These are phyloP conservation scores for Aulostomus chinensis DNA, from an alignment of 2,797 vertebrate species.

Conservation along the genomic window DNA sequence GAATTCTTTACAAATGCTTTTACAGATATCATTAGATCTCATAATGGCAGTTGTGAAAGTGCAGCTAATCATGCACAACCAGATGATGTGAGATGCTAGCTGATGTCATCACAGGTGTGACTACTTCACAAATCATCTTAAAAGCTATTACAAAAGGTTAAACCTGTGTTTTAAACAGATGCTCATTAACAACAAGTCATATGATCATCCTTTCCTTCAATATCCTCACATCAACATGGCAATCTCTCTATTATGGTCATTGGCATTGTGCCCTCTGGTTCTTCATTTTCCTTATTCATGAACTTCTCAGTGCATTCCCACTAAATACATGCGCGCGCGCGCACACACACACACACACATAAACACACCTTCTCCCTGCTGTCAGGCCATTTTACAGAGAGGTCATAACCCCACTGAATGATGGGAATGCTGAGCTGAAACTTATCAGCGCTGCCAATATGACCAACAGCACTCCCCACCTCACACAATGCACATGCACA, in stretches of 20 bases:
- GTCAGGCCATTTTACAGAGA: conserved; percentile 75
- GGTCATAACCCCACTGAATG: conserved; percentile 77
- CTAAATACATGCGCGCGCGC: conserved; percentile 4
- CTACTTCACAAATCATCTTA: no score
- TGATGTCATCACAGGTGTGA: no score
- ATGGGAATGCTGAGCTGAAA: conserved; percentile 70
- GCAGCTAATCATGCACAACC: no score
- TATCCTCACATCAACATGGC: conserved; percentile 11
- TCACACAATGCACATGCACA: conserved; percentile 6
- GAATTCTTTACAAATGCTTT: no score
- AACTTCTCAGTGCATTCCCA: conserved; percentile 12
- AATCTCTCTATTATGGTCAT: conserved; percentile 25
- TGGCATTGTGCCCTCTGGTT: conserved; percentile 22
- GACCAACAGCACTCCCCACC: conserved; percentile 30
- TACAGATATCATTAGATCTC: no score
- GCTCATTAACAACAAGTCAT: no score
- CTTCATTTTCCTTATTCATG: conserved; percentile 47
- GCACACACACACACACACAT: conserved; percentile 7
- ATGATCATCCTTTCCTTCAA: conserved; percentile 11
- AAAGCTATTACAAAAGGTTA: no score
- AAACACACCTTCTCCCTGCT: conserved; percentile 35
- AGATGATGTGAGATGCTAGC: no score
- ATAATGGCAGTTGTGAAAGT: no score
- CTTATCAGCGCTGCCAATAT: conserved; percentile 67
- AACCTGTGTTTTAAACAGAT: no score